Evolutionary conservation across 2,888 invertebrate genomes (phyloP).

Genomic region (Eupithecia abbreviata): DNA sequence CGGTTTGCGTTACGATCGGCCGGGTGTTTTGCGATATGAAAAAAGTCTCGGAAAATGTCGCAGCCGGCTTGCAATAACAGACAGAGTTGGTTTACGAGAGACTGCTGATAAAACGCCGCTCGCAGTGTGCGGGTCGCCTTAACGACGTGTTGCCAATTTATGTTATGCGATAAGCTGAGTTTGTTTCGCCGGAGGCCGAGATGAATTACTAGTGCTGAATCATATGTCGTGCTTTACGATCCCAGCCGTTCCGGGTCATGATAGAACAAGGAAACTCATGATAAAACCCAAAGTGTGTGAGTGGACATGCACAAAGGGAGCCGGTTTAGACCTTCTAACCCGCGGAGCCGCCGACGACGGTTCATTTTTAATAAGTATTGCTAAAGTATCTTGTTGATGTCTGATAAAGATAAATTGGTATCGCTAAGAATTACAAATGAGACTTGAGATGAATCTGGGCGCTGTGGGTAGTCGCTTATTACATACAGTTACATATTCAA

Average conservation of each 20-base stretch:
- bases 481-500: constrained; percentile 75
- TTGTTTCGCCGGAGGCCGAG: constrained; percentile 75
- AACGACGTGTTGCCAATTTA: constrained; percentile 84
- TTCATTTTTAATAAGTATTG: constrained; percentile 6
- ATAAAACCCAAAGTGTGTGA: constrained; percentile 25
- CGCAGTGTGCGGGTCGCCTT: constrained; percentile 76
- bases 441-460: constrained; percentile 30
- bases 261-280: constrained; percentile 50
- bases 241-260: constrained; percentile 46
- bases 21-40: constrained; percentile 72
- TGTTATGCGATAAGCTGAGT: constrained; percentile 81
- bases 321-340: neutral
- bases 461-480: constrained; percentile 52
- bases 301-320: constrained; percentile 10
- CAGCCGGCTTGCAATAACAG: constrained; percentile 75
- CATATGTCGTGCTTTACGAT: constrained; percentile 59
- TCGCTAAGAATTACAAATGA: constrained; percentile 20
- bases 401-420: constrained; percentile 19
- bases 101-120: constrained; percentile 74
- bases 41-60: constrained; percentile 75
- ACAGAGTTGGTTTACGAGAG: constrained; percentile 79
- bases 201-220: constrained; percentile 70
- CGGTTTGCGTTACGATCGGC: constrained; percentile 59
- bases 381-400: constrained; percentile 12
- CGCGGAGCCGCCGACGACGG: no score